These are phyloP conservation scores for Epinotia nisella DNA, from an alignment of 2,888 invertebrate genomes.

Conservation along the genomic window DNA sequence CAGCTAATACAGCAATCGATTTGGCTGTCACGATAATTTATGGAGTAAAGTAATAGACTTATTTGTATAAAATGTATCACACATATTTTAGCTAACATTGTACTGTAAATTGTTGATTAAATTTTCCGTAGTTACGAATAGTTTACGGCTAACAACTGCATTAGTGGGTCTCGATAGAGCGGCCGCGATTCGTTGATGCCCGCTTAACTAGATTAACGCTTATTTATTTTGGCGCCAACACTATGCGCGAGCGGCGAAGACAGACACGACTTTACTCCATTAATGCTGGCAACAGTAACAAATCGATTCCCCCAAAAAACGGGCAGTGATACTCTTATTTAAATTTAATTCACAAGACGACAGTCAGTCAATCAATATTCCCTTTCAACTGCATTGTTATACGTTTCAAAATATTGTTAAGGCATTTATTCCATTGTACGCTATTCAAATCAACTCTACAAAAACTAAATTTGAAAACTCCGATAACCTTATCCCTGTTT, in stretches of 20 bases:
- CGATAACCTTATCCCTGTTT: slow-evolving; percentile 33
- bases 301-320: slow-evolving; percentile 68
- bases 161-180: slow-evolving; percentile 38
- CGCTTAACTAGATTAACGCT: slow-evolving; percentile 59
- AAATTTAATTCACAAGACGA: slow-evolving; percentile 1
- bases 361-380: slow-evolving; percentile 11
- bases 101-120: slow-evolving; percentile 24
- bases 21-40: background rate
- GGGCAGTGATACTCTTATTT: slow-evolving; percentile 47
- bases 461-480: slow-evolving; percentile 15
- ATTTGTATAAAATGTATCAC: background rate
- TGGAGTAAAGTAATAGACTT: background rate
- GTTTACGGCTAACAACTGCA: slow-evolving; percentile 41
- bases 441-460: slow-evolving; percentile 34
- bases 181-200: slow-evolving; percentile 44
- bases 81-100: background rate
- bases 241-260: slow-evolving; percentile 77
- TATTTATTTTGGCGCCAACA: slow-evolving; percentile 78
- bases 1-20: background rate
- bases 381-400: slow-evolving; percentile 5
- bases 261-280: slow-evolving; percentile 74
- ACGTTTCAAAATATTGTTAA: background rate
- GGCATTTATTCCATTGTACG: background rate
- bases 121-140: slow-evolving; percentile 32
- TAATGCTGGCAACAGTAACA: slow-evolving; percentile 54